These are phyloP conservation scores for Podarcis lilfordi DNA, from an alignment of 2,797 vertebrate species.

Conservation along the genomic window DNA sequence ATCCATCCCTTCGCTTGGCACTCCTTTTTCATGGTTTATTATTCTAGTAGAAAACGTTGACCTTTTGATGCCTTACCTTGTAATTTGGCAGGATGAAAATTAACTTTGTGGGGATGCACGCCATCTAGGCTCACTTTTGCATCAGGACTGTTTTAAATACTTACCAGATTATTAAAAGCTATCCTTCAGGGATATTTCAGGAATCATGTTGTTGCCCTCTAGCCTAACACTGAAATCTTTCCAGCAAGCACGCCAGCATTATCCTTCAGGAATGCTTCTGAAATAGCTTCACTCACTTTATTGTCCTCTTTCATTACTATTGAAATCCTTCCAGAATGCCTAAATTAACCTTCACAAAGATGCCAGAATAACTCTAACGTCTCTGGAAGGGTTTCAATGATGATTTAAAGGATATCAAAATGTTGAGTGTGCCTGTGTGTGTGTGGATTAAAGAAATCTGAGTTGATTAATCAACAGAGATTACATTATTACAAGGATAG, in stretches of 20 bases:
- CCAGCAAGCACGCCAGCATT: conserved; percentile 56
- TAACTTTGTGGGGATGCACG: conserved; percentile 65
- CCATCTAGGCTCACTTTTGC: conserved; percentile 65
- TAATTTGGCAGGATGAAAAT: conserved; percentile 67
- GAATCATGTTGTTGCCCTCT: conserved; percentile 76
- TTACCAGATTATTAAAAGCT: conserved; percentile 71
- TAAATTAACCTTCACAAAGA: conserved; percentile 73
- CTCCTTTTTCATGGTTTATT: background rate
- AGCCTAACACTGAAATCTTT: conserved; percentile 65
- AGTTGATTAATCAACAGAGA: background rate
- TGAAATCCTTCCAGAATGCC: conserved; percentile 78
- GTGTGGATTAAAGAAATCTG: background rate
- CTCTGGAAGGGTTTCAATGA: conserved; percentile 70
- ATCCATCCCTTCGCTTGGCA: conserved; percentile 26
- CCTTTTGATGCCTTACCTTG: conserved; percentile 54
- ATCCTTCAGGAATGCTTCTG: conserved; percentile 71
- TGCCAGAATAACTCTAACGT: conserved; percentile 70
- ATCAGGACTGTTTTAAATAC: conserved; percentile 76
- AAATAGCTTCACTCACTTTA: conserved; percentile 72
- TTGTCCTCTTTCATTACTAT: conserved; percentile 69
- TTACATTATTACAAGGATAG: too few relatives aligned
- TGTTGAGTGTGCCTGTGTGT: conserved; percentile 7
- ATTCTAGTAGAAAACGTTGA: conserved; percentile 22
- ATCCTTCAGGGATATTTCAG: conserved; percentile 75
- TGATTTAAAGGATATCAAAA: conserved; percentile 64